Base-by-base conservation (phyloP, 1,140 invertebrate species). In the Paraescarpia echinospica region DNA sequence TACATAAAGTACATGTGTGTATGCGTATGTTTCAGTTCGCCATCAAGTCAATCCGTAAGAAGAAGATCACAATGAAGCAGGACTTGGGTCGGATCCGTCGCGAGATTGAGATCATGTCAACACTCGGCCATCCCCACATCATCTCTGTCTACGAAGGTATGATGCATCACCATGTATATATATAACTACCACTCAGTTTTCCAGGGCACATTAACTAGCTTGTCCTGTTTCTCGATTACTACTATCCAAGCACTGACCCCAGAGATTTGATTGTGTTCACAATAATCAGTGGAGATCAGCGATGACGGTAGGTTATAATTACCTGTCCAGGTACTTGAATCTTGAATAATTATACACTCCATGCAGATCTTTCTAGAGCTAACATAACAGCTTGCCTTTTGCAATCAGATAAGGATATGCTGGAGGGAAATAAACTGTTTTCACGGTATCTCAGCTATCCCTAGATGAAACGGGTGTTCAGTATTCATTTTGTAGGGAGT, bases 61-160 rank as follows among this genome's bases (percentile, higher is more conserved):
- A 98, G 95, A 99, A 99, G 97, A 99, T 99, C 94, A 98, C 99
- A 96, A 99, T 98, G 77, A 99, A 99, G 95, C 98, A 99, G 34
- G 99, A 99, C 97, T 97, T 99, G 92, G 97, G 99, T 92, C 97
- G 99, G 95, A 99, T 99, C 95, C 97, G 98, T 94, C 96, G 99
- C 94, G 99, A 99, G 96, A 99, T 99, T 95, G 98, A 99, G 96
- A 99, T 99, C 94, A 99, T 99, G 99, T 99, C 98, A 92, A 99
- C 98, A 91, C 98, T 99, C 33, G 97, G 98, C 95, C 99, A 99
- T 97, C 99, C 99, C 9, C 99, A 99, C 95, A 99, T 99, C 95
- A 99, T 99, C 96, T 98, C 99, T 96, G 99, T 99, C 95, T 98
- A 99, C 96, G 99, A 99, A 98, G 98, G 98, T 99, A 90, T 31